phyloP scores from a whole-genome alignment of 92 coral and sea anemone genomes.

The Heteractis magnifica region DNA sequence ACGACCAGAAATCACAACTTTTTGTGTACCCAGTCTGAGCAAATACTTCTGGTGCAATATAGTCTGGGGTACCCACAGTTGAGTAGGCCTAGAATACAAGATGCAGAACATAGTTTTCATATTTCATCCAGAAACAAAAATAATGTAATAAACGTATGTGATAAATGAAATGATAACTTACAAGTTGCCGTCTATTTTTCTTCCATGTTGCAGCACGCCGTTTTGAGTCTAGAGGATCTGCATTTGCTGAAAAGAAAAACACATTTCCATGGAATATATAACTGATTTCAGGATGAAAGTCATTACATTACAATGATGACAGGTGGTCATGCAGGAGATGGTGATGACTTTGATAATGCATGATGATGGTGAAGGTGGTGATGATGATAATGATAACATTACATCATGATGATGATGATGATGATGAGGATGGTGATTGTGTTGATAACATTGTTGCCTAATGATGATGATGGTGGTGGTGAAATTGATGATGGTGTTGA shows the following conservation, averaged over 20 bases:
- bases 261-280: not conserved
- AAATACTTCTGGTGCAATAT: slow-evolving; percentile 97
- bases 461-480: not conserved
- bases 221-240: slow-evolving; percentile 92
- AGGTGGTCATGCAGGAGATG: no score
- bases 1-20: slow-evolving; percentile 97
- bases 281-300: not conserved
- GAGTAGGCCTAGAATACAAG: slow-evolving; percentile 73
- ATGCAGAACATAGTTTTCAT: not conserved
- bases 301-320: no score
- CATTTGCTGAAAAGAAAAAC: slow-evolving; percentile 40
- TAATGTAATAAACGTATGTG: not conserved
- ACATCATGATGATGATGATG: not conserved
- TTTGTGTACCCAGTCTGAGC: slow-evolving; percentile 84
- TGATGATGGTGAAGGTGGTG: no score
- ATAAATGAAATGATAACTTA: slow-evolving; percentile 16
- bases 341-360: not conserved
- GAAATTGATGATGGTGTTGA: no score
- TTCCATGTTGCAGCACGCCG: slow-evolving; percentile 99
- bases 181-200: slow-evolving; percentile 89
- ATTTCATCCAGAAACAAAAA: not conserved
- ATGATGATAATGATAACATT: not conserved
- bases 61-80: slow-evolving; percentile 97
- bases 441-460: not conserved
- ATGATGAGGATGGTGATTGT: not conserved